Evolutionary conservation across 2,888 invertebrate species (phyloP).

Genomic region (Incurvaria masculella): DNA sequence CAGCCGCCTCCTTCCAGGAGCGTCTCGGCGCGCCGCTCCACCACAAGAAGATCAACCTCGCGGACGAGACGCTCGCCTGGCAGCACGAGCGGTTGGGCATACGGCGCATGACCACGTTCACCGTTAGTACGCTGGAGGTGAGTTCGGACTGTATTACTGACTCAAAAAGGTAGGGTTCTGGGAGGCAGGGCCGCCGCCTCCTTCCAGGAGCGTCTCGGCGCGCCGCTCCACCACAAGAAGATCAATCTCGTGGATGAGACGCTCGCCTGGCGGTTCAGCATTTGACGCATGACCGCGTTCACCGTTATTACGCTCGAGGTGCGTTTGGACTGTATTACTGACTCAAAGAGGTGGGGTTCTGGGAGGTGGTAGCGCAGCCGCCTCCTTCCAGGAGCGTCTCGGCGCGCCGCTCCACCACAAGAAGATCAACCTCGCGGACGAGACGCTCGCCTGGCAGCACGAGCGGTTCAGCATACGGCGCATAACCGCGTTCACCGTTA

Average conservation of each 20-base stretch:
- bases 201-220: conserved; percentile 31
- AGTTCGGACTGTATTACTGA: not conserved
- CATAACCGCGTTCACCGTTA: conserved; percentile 89
- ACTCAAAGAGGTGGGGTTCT: not conserved
- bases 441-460: conserved; percentile 86
- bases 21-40: conserved; percentile 63
- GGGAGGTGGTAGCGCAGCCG: not conserved
- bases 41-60: conserved; percentile 96
- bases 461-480: conserved; percentile 91
- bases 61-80: conserved; percentile 90
- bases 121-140: conserved; percentile 73
- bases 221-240: conserved; percentile 85
- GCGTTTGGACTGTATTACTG: conserved; percentile 1
- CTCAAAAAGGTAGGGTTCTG: not conserved
- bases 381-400: conserved; percentile 69
- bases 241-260: conserved; percentile 92
- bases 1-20: conserved; percentile 62
- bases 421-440: conserved; percentile 86
- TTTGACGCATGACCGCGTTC: conserved; percentile 86
- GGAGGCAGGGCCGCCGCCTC: not conserved
- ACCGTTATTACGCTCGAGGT: conserved; percentile 78
- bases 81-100: conserved; percentile 97
- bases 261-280: conserved; percentile 91
- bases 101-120: conserved; percentile 86
- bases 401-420: conserved; percentile 74